Percentiles rank a stretch among this genome's conserved stretches.
Conservation (phyloP, 2,797 vertebrate genomes). For the Leptoclinus maculatus region DNA sequence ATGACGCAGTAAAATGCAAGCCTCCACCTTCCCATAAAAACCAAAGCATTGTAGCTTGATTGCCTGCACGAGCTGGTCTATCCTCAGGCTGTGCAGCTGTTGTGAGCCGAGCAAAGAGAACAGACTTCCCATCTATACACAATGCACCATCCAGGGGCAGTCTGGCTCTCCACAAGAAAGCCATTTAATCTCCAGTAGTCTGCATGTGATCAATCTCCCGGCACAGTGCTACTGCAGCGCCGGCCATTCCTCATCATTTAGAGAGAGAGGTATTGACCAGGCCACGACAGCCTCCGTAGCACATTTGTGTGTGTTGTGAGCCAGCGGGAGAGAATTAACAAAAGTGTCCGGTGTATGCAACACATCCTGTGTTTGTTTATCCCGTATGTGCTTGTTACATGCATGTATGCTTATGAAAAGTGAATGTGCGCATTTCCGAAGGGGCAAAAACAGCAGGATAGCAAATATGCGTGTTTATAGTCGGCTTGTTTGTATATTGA, state of each 20-base stretch:
- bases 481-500: constrained; percentile 37
- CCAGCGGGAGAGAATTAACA: constrained; percentile 47
- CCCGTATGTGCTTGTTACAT: neutral
- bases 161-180: constrained; percentile 73
- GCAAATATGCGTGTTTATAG: neutral
- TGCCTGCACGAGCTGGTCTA: constrained; percentile 20
- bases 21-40: constrained; percentile 25
- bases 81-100: constrained; percentile 48
- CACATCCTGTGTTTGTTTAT: constrained; percentile 11
- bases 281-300: constrained; percentile 59
- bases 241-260: constrained; percentile 82
- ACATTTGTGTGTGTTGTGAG: constrained; percentile 55
- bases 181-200: constrained; percentile 80
- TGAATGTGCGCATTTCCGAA: neutral
- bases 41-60: constrained; percentile 23
- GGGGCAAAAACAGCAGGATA: neutral
- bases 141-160: constrained; percentile 67
- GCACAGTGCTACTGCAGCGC: constrained; percentile 77
- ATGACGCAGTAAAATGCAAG: constrained; percentile 22
- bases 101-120: constrained; percentile 41
- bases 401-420: neutral
- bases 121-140: constrained; percentile 49
- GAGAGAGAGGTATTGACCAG: constrained; percentile 78
- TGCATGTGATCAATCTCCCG: constrained; percentile 82
- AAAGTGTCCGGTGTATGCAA: constrained; percentile 25